A percentile compares a stretch with the other conserved stretches of the same genome.
Evolutionary conservation across 2,797 vertebrate species (phyloP).

Genomic region (Chromis chromis): DNA sequence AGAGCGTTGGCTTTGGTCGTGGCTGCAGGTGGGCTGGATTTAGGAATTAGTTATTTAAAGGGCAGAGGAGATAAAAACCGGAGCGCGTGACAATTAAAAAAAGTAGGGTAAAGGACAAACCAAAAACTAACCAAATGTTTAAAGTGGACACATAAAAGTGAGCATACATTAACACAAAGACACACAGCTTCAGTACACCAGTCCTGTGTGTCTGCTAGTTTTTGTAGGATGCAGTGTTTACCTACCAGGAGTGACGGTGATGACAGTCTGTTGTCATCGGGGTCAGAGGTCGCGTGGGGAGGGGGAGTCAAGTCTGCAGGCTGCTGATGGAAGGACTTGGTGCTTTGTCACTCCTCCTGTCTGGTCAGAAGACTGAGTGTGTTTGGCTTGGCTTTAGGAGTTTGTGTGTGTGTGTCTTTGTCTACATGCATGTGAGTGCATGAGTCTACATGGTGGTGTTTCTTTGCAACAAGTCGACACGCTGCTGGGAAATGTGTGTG

Average conservation of each 20-base stretch:
- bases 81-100: slow-evolving; percentile 31
- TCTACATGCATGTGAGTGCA: background rate
- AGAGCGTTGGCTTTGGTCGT: slow-evolving; percentile 39
- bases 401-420: slow-evolving; percentile 15
- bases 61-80: slow-evolving; percentile 31
- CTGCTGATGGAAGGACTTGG: slow-evolving; percentile 75
- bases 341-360: slow-evolving; percentile 73
- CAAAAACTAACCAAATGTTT: slow-evolving; percentile 45
- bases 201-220: slow-evolving; percentile 62
- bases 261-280: slow-evolving; percentile 84
- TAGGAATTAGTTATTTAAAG: slow-evolving; percentile 49
- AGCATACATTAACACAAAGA: slow-evolving; percentile 30
- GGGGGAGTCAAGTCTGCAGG: slow-evolving; percentile 48
- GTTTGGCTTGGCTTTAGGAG: background rate
- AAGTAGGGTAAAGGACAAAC: slow-evolving; percentile 19
- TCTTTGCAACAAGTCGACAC: slow-evolving; percentile 49
- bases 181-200: slow-evolving; percentile 24
- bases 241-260: slow-evolving; percentile 78
- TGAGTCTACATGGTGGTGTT: slow-evolving; percentile 36
- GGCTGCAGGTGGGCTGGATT: slow-evolving; percentile 53
- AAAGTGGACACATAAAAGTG: slow-evolving; percentile 36
- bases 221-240: slow-evolving; percentile 77
- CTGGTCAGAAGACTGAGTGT: slow-evolving; percentile 5
- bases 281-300: slow-evolving; percentile 76
- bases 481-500: slow-evolving; percentile 61